Evolutionary conservation across 1,140 invertebrate genomes (phyloP).

Genomic region (Leptinotarsa defecta): DNA sequence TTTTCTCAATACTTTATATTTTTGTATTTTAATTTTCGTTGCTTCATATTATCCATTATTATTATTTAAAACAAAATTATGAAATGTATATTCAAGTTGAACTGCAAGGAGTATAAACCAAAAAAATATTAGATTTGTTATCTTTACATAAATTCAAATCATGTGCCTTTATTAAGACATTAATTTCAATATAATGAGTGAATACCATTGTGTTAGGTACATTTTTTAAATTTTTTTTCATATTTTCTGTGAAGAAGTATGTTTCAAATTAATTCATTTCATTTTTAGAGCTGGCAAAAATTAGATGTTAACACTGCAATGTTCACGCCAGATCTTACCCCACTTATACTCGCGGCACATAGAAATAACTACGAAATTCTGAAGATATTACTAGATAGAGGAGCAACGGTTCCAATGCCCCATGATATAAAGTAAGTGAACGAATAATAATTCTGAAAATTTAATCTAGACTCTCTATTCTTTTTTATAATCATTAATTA

Average conservation of each 20-base stretch:
- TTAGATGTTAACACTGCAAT: slow-evolving; percentile 78
- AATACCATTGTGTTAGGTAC: background rate
- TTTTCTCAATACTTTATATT: no score
- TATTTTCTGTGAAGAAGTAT: background rate
- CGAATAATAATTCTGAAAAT: no score
- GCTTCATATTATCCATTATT: no score
- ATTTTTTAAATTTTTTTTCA: background rate
- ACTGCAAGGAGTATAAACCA: no score
- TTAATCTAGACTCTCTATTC: no score
- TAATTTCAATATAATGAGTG: background rate
- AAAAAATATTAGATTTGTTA: no score
- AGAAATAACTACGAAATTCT: slow-evolving; percentile 94
- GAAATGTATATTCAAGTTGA: no score
- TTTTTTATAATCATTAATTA: no score
- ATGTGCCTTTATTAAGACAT: no score
- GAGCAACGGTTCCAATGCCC: slow-evolving; percentile 83
- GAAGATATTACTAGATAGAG: slow-evolving; percentile 86
- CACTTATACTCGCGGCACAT: slow-evolving; percentile 88
- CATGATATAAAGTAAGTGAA: slow-evolving; percentile 74
- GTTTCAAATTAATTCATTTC: background rate
- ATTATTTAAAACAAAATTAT: no score
- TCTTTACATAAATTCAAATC: no score
- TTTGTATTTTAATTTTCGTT: no score
- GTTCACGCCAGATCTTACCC: slow-evolving; percentile 91
- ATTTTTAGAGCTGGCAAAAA: slow-evolving; percentile 80